phyloP scores from a whole-genome alignment of 2,797 vertebrate genomes.

The Echiichthys vipera region DNA sequence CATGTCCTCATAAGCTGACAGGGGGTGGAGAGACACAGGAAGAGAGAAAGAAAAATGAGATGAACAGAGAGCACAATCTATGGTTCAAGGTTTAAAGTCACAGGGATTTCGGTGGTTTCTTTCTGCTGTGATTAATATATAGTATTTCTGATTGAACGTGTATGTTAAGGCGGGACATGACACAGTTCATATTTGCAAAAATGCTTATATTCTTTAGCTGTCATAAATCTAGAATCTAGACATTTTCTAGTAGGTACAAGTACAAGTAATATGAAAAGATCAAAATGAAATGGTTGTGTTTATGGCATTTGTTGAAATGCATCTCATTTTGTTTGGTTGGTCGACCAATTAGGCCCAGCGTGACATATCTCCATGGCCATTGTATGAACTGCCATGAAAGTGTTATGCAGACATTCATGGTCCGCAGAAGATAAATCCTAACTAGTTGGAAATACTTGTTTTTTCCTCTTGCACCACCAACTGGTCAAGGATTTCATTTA shows the following conservation, averaged over 20 bases:
- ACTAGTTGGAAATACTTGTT: not conserved
- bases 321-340: not conserved
- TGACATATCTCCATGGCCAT: not conserved
- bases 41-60: constrained; percentile 17
- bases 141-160: not conserved
- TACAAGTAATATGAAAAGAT: too few relatives aligned
- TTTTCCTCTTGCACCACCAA: not conserved
- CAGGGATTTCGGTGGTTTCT: not conserved
- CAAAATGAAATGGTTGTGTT: not conserved
- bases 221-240: not conserved
- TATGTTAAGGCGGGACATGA: not conserved
- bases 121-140: not conserved
- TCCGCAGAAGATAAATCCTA: not conserved
- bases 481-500: not conserved
- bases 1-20: constrained; percentile 54
- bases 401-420: not conserved
- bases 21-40: constrained; percentile 39
- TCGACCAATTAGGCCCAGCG: not conserved
- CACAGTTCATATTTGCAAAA: not conserved
- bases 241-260: too few relatives aligned
- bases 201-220: constrained; percentile 2
- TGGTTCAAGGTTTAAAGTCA: constrained; percentile 36
- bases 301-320: not conserved
- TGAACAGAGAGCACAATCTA: constrained; percentile 7
- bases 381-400: not conserved